A percentile compares a stretch with the other conserved stretches of the same genome.
phyloP scores from a whole-genome alignment of 1,140 invertebrate genomes.

The Oedothorax gibbosus region DNA sequence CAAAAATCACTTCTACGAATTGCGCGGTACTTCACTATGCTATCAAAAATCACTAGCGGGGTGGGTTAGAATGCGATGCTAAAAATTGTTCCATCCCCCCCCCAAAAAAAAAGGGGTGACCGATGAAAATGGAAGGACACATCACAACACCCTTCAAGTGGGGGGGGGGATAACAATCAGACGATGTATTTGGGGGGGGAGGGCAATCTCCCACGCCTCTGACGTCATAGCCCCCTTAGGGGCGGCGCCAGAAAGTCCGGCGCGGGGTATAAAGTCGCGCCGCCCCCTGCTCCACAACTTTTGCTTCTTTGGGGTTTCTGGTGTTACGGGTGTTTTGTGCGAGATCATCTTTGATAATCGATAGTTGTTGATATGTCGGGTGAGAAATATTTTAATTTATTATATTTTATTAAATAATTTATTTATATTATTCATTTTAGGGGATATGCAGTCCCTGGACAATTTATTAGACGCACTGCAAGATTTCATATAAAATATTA shows the following conservation, averaged over 20 bases:
- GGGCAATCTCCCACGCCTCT: conserved; percentile 37
- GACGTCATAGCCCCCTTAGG: conserved; percentile 50
- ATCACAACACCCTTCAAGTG: conserved; percentile 26
- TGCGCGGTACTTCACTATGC: no score
- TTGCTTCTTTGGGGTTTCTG: not conserved
- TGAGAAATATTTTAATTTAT: no score
- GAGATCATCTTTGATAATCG: no score
- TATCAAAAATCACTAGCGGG: not conserved
- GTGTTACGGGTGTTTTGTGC: no score
- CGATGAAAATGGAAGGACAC: conserved; percentile 28
- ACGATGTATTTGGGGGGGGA: conserved; percentile 19
- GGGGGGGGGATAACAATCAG: not conserved
- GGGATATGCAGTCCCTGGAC: no score
- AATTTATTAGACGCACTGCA: no score
- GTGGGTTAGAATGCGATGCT: not conserved
- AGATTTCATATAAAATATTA: no score
- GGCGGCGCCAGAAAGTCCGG: conserved; percentile 49
- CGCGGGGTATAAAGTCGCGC: conserved; percentile 52
- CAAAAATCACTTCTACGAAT: no score
- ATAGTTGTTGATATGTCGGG: no score
- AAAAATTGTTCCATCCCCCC: not conserved
- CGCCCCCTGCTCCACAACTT: conserved; percentile 8
- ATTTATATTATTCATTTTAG: no score
- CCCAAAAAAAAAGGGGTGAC: not conserved
- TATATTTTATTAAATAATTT: no score